Conservation (phyloP, 92 coral and sea anemone species). For the Bergia sp. region DNA sequence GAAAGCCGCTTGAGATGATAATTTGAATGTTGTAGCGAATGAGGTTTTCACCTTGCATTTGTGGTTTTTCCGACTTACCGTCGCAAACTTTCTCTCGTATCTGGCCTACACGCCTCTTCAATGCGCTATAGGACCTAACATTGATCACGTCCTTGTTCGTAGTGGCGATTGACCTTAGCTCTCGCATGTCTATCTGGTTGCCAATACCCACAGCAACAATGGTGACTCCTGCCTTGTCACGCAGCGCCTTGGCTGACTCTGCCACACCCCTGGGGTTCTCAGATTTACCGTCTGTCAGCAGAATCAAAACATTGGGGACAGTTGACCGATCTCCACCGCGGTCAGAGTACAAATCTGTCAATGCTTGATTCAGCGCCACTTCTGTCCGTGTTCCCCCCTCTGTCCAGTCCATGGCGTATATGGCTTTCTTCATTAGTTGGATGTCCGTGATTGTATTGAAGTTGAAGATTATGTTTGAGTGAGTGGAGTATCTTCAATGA, state of each 20-base stretch:
- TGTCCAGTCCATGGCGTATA: constrained; percentile 21
- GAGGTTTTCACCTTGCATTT: too few species aligned
- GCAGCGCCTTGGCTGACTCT: constrained; percentile 64
- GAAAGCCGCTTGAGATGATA: too few species aligned
- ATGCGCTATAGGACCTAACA: constrained; percentile 56
- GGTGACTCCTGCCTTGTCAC: constrained; percentile 57
- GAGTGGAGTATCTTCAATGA: constrained; percentile 44
- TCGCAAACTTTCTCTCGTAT: constrained; percentile 76
- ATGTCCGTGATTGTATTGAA: constrained; percentile 14
- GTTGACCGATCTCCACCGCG: constrained; percentile 3
- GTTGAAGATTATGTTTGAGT: constrained; percentile 33
- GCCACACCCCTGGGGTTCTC: constrained; percentile 58
- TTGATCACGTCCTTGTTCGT: constrained; percentile 56
- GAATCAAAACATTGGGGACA: constrained; percentile 63
- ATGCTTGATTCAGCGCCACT: not conserved
- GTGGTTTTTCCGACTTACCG: constrained; percentile 51
- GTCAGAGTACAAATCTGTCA: not conserved
- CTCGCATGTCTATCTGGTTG: constrained; percentile 67
- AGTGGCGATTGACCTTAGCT: constrained; percentile 70
- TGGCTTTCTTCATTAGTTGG: constrained; percentile 30
- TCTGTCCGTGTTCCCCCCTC: constrained; percentile 32
- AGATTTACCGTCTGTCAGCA: constrained; percentile 73
- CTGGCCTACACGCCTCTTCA: constrained; percentile 52
- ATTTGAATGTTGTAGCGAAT: too few species aligned
- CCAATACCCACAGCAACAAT: constrained; percentile 82